Conservation (phyloP, 2,113 vertebrate species). For the Antigone vipio region DNA sequence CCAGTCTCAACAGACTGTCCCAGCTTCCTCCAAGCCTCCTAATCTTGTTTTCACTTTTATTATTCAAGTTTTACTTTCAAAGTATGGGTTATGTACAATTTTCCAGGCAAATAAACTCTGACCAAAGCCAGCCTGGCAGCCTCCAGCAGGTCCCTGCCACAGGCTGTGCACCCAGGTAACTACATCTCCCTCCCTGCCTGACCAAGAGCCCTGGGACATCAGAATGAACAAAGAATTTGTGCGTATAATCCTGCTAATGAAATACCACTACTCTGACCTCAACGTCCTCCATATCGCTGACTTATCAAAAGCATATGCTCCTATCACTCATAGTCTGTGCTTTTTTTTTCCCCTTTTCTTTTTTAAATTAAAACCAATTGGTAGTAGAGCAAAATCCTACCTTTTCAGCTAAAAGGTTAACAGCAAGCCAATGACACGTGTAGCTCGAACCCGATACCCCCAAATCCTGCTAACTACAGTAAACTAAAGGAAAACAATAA, state of each 20-base stretch:
- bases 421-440: neutral
- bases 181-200: too few species aligned
- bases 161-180: neutral
- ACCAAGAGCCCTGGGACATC: neutral
- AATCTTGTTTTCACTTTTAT: neutral
- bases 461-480: neutral
- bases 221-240: neutral
- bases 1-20: neutral
- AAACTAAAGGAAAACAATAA: neutral
- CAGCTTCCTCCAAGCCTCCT: neutral
- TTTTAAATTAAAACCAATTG: neutral
- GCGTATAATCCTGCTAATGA: neutral
- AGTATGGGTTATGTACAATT: neutral
- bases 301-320: neutral
- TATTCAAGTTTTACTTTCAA: neutral
- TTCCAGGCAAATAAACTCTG: neutral
- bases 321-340: neutral
- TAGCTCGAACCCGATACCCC: neutral
- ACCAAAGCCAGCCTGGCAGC: neutral
- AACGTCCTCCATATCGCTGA: neutral
- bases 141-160: neutral
- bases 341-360: neutral
- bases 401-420: neutral
- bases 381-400: neutral
- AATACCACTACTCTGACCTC: neutral